Percentiles rank a stretch among this genome's conserved stretches.
Conservation (phyloP, 1,140 invertebrate species). For the Odontomachus brunneus region DNA sequence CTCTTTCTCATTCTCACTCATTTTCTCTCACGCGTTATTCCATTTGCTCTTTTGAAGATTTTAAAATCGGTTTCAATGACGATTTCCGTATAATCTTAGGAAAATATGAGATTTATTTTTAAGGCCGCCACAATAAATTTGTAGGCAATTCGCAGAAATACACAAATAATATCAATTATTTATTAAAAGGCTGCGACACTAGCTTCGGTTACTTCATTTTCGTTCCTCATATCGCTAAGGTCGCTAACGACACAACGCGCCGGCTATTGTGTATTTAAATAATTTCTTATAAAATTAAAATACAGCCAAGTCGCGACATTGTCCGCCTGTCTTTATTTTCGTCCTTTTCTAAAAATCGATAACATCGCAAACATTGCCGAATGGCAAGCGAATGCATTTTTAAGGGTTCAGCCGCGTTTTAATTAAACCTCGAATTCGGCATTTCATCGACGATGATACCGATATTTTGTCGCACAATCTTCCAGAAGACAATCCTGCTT, state of each 20-base stretch:
- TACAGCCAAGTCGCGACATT: background rate
- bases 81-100: background rate
- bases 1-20: no score
- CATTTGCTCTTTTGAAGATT: background rate
- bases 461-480: conserved; percentile 1
- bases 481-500: conserved; percentile 4
- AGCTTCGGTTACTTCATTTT: conserved; percentile 1
- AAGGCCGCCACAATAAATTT: background rate
- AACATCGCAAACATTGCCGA: conserved; percentile 1
- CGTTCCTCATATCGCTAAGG: background rate
- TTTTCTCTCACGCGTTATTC: background rate
- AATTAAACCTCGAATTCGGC: background rate
- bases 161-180: conserved; percentile 11
- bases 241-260: background rate
- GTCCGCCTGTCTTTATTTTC: conserved; percentile 7
- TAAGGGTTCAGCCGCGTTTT: conserved; percentile 2
- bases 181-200: conserved; percentile 2
- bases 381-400: conserved; percentile 32
- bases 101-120: conserved; percentile 4
- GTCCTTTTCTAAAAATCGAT: background rate
- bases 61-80: background rate
- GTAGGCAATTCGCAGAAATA: background rate
- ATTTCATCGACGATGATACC: background rate
- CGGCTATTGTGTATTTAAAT: background rate
- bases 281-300: conserved; percentile 9